Evolutionary conservation across 2,888 invertebrate species (phyloP).

Genomic region (Ligdia adustata): DNA sequence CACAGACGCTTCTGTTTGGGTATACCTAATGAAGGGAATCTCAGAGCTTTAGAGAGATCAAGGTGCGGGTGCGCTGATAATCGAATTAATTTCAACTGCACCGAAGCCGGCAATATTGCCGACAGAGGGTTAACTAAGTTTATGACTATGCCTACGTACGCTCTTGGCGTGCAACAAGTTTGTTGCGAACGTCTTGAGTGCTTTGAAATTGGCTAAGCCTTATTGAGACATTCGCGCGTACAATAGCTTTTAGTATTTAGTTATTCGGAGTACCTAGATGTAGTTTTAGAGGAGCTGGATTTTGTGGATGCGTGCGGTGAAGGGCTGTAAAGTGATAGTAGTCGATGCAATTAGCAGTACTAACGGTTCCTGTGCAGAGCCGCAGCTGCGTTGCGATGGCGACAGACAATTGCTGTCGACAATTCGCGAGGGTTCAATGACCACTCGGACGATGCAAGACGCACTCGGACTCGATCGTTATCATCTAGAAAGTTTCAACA

Average conservation of each 20-base stretch:
- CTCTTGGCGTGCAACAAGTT: constrained; percentile 79
- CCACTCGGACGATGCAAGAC: constrained; percentile 48
- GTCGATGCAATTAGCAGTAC: constrained; percentile 63
- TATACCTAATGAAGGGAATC: constrained; percentile 67
- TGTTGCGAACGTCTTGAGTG: constrained; percentile 76
- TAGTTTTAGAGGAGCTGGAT: constrained; percentile 11
- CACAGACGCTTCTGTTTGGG: constrained; percentile 45
- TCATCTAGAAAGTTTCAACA: constrained; percentile 45
- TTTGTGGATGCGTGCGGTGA: constrained; percentile 36
- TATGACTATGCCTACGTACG: constrained; percentile 77
- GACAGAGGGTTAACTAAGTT: constrained; percentile 79
- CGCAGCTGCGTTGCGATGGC: constrained; percentile 60
- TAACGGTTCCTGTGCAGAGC: constrained; percentile 56
- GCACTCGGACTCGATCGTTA: constrained; percentile 43
- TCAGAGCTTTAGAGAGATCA: constrained; percentile 70
- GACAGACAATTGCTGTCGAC: constrained; percentile 67
- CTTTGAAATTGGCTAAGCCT: constrained; percentile 73
- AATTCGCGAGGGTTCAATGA: constrained; percentile 67
- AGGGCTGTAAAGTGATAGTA: constrained; percentile 62
- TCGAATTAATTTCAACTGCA: constrained; percentile 79
- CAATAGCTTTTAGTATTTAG: constrained; percentile 44
- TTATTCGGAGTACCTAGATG: constrained; percentile 7
- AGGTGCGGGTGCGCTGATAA: constrained; percentile 81
- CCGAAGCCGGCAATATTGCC: constrained; percentile 70
- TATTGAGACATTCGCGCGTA: constrained; percentile 42